Percentiles rank a stretch among this genome's conserved stretches.
These are phyloP conservation scores for Scaptomyza flava DNA, from an alignment of 2,888 invertebrate species.

Conservation along the genomic window DNA sequence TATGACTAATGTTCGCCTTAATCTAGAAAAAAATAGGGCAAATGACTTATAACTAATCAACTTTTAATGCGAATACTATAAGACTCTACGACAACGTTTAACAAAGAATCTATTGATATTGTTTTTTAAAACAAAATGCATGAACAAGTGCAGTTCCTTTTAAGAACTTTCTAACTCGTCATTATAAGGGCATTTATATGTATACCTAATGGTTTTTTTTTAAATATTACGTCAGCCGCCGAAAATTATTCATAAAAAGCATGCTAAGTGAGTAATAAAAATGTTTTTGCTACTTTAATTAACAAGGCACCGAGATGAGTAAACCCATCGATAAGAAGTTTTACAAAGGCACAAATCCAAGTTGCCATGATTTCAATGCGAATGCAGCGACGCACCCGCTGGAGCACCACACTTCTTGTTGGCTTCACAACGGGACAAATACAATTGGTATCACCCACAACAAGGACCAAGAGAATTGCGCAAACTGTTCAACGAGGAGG, in stretches of 20 bases:
- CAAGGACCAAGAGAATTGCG: slow-evolving; percentile 98
- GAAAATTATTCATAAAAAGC: background rate
- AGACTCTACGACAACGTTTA: too few species aligned
- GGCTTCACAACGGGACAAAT: slow-evolving; percentile 99
- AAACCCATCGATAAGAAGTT: slow-evolving; percentile 99
- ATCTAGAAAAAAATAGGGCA: too few species aligned
- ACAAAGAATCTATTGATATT: too few species aligned
- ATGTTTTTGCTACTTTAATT: slow-evolving; percentile 23
- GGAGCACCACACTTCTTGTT: slow-evolving; percentile 95
- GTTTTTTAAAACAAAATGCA: too few species aligned
- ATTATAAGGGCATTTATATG: background rate
- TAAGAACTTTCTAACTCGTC: background rate
- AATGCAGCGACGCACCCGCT: slow-evolving; percentile 91
- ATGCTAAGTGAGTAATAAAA: background rate
- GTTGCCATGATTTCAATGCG: slow-evolving; percentile 98
- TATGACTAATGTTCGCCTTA: background rate
- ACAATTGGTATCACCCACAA: slow-evolving; percentile 98
- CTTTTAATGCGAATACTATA: too few species aligned
- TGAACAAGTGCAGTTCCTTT: too few species aligned
- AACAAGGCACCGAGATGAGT: slow-evolving; percentile 96
- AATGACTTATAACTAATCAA: too few species aligned
- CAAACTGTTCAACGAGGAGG: slow-evolving; percentile 99
- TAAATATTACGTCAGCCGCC: background rate
- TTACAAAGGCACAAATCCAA: slow-evolving; percentile 99
- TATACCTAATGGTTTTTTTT: background rate